Conservation (phyloP, 2,888 invertebrate species). For the Ctenicera cuprea region DNA sequence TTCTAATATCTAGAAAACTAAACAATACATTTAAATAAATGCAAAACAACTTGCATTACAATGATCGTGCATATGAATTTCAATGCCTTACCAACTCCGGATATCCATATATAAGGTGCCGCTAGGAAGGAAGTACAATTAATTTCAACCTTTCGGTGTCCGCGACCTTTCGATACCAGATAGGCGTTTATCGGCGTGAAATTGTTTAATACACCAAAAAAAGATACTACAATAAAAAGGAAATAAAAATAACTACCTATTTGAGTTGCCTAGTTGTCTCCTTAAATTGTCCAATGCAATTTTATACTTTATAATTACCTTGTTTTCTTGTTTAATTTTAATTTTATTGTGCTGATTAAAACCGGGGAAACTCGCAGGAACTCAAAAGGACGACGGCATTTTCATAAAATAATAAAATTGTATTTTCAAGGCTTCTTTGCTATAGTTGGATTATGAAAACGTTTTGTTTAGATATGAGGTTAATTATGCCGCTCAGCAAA, state of each 20-base stretch:
- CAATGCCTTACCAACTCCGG: slow-evolving; percentile 16
- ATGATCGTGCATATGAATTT: slow-evolving; percentile 16
- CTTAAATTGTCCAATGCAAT: background rate
- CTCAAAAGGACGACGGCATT: slow-evolving; percentile 14
- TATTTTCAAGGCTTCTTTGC: slow-evolving; percentile 3
- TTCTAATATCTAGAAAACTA: background rate
- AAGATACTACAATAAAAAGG: background rate
- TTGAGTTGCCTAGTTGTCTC: background rate
- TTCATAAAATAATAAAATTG: slow-evolving; percentile 10
- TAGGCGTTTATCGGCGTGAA: slow-evolving; percentile 8
- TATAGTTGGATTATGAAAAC: slow-evolving; percentile 5
- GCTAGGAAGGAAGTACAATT: slow-evolving; percentile 19
- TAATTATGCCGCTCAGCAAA: background rate
- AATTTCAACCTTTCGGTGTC: slow-evolving; percentile 22
- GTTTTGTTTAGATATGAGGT: slow-evolving; percentile 17
- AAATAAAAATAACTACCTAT: background rate
- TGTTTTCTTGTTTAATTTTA: background rate
- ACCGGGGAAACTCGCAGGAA: background rate
- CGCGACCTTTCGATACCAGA: slow-evolving; percentile 9
- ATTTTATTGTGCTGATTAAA: background rate
- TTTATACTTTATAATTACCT: background rate
- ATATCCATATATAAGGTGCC: slow-evolving; percentile 29
- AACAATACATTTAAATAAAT: background rate
- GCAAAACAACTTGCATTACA: slow-evolving; percentile 12
- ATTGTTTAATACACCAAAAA: background rate